Evolutionary conservation across 2,888 invertebrate species (phyloP), one percentile per base, ranked within the genome.

Genomic region (Sylvicola cinctus): DNA sequence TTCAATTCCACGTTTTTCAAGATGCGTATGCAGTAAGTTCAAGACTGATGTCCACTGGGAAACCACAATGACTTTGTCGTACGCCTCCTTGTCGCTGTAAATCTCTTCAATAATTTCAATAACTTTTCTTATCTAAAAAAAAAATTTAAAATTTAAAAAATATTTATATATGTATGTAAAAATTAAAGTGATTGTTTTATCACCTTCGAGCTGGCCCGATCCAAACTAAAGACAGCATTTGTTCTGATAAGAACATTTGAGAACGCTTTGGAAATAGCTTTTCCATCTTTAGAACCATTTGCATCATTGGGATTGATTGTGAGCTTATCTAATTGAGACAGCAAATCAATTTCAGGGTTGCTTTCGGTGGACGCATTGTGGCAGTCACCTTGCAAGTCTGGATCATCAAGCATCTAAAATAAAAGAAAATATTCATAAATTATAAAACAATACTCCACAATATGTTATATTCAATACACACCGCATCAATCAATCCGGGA

Each of bases 21-120:
- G 60, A 50, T 79, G 74, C 0, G 51, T 46, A 25, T 69, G 70
- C 7, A 95, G 60, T 28, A 95, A 63, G 0, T 71, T 58, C 6
- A 96, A 61, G 46, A 87, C 73, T 1, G 72, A 68, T 1, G 84
- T 78, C 93, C 93, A 96, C 49, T 95, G 95, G 0, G 91, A 93
- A 1, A 96, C 87, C 4, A 96, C 67, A 5, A 87, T 71, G 0
- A 73, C 69, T 51, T 85, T 85, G 41, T 87, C 78, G 0, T 56
- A 20, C 4, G 20, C 20, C 8, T 20, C 20, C 8, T 20, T 20
- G 20, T 20, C 20, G 4, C 8, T 20, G 20, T 20, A 20, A 8
- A 20, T 20, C 20, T 20, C 20, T 6, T 20, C 20, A 0, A 77
- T 48, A 4, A 65, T 64, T 10, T 66, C 52, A 43, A 77, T 52